These are phyloP conservation scores for Mesitornis unicolor DNA, from an alignment of 2,113 vertebrate species.

Conservation along the genomic window DNA sequence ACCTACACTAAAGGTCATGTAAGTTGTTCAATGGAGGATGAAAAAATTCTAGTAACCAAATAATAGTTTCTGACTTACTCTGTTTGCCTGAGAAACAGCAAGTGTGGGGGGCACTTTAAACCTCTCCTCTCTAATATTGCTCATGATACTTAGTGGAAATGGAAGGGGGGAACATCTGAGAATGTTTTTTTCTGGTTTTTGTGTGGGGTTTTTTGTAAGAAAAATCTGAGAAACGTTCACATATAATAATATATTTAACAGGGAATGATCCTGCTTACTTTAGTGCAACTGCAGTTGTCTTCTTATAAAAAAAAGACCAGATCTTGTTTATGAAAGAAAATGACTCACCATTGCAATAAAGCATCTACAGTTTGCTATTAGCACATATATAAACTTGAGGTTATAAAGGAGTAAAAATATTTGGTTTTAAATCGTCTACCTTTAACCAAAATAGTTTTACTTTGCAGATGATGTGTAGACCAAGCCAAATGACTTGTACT, in stretches of 20 bases:
- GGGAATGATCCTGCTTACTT: not conserved
- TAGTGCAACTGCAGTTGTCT: not conserved
- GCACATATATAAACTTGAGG: not conserved
- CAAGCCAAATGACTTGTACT: not conserved
- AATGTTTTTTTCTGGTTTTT: not conserved
- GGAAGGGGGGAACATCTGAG: not conserved
- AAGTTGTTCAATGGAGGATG: slow-evolving; percentile 28
- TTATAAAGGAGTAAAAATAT: not conserved
- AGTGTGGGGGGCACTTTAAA: not conserved
- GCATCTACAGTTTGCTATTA: not conserved
- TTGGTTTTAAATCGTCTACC: not conserved
- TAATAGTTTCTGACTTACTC: slow-evolving; percentile 21
- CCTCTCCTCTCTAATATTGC: not conserved
- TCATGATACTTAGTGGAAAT: not conserved
- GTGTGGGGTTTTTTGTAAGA: not conserved
- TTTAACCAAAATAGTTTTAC: not conserved
- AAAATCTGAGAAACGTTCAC: not conserved
- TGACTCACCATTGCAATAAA: not conserved
- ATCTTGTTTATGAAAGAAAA: not conserved
- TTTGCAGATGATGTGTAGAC: not conserved
- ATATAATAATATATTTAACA: not conserved
- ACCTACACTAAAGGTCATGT: slow-evolving; percentile 39
- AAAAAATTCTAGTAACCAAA: slow-evolving; percentile 25
- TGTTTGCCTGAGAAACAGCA: not conserved
- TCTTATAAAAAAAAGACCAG: not conserved